Percentiles rank a stretch among this genome's conserved stretches.
phyloP scores from a whole-genome alignment of 2,113 vertebrate species.

The Capreolus pygargus region DNA sequence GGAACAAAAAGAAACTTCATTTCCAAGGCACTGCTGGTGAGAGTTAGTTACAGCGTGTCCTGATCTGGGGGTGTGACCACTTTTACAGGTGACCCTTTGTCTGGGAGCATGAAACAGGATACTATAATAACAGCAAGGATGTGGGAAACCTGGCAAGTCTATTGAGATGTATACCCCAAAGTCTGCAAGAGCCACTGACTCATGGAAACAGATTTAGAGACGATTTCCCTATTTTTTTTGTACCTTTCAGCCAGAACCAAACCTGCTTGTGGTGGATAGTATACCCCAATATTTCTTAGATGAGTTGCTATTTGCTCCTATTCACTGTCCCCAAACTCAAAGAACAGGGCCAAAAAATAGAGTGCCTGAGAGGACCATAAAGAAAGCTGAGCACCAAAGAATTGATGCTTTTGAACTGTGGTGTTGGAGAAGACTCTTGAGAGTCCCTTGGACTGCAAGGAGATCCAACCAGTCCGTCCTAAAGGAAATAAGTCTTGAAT shows the following conservation, averaged over 20 bases:
- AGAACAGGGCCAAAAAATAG: not conserved
- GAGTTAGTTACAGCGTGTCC: not conserved
- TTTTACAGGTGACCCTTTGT: not conserved
- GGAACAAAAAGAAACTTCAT: not conserved
- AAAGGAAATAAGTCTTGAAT: no score
- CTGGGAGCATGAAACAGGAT: not conserved
- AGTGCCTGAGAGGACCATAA: no score
- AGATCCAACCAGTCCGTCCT: no score
- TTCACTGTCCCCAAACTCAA: slow-evolving; percentile 17
- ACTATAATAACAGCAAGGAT: not conserved
- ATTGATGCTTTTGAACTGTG: no score
- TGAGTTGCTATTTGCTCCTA: not conserved
- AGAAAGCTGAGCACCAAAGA: no score
- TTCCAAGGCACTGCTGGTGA: not conserved
- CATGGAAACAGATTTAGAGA: not conserved
- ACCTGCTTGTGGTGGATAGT: not conserved
- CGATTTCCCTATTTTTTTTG: not conserved
- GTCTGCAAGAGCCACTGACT: not conserved
- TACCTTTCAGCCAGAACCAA: not conserved
- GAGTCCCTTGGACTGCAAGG: no score
- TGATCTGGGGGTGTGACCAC: not conserved
- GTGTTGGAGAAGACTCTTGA: no score
- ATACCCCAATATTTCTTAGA: not conserved
- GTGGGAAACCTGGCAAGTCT: not conserved
- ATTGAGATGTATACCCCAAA: not conserved